Percentiles rank a stretch among this genome's conserved stretches.
These are phyloP conservation scores for Melanostigma gelatinosum DNA, from an alignment of 2,113 vertebrate genomes.

Conservation along the genomic window DNA sequence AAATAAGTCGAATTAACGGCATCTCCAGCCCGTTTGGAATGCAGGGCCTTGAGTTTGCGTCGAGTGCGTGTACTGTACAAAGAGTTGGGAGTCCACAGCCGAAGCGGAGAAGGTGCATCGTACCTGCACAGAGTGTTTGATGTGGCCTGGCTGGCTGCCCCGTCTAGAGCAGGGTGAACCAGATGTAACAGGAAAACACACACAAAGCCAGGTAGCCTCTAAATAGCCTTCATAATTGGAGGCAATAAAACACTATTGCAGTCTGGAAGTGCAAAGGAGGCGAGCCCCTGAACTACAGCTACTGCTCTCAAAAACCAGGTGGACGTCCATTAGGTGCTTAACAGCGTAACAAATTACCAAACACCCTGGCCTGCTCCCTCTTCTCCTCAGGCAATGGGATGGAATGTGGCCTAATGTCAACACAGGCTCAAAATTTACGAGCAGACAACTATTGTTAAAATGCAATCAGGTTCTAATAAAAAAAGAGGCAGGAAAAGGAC, in stretches of 20 bases:
- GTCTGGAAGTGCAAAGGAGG: slow-evolving; percentile 79
- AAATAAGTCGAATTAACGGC: slow-evolving; percentile 72
- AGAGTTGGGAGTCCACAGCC: slow-evolving; percentile 25
- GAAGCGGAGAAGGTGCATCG: slow-evolving; percentile 29
- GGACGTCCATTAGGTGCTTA: slow-evolving; percentile 81
- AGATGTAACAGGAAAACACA: slow-evolving; percentile 76
- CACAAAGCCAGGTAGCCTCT: slow-evolving; percentile 76
- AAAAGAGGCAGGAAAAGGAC: slow-evolving; percentile 67
- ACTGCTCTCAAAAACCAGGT: slow-evolving; percentile 78
- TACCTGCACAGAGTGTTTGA: slow-evolving; percentile 69
- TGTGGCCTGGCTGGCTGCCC: slow-evolving; percentile 69
- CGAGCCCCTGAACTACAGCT: slow-evolving; percentile 62
- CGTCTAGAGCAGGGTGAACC: slow-evolving; percentile 63
- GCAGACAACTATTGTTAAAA: slow-evolving; percentile 77
- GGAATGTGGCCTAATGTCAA: slow-evolving; percentile 81
- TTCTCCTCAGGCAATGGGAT: slow-evolving; percentile 70
- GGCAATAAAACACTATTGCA: slow-evolving; percentile 80
- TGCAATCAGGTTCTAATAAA: slow-evolving; percentile 76
- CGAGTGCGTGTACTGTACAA: background rate
- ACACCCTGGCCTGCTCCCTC: slow-evolving; percentile 73
- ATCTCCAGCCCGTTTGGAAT: slow-evolving; percentile 33
- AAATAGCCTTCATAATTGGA: slow-evolving; percentile 83
- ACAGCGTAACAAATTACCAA: slow-evolving; percentile 83
- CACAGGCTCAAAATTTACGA: slow-evolving; percentile 79
- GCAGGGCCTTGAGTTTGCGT: slow-evolving; percentile 9